Evolutionary conservation across 2,888 invertebrate species (phyloP).

Genomic region (Erebia palarica): DNA sequence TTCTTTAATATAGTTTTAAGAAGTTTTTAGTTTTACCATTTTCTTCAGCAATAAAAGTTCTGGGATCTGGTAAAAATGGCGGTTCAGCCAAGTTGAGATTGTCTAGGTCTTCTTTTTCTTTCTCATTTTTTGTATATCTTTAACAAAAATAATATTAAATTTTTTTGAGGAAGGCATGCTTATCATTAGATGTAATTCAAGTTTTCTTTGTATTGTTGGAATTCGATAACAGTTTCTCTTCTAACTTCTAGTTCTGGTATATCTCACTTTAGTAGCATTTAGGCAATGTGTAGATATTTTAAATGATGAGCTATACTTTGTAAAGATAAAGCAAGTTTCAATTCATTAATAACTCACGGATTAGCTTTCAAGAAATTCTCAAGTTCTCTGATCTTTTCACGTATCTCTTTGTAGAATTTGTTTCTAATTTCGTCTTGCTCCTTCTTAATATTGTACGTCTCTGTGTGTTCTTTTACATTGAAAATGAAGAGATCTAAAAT

Average conservation of each 20-base stretch:
- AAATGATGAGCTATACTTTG: too few relatives aligned
- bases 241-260: too few relatives aligned
- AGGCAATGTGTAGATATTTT: too few relatives aligned
- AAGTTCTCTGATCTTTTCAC: constrained; percentile 62
- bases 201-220: too few relatives aligned
- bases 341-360: constrained; percentile 53
- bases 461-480: constrained; percentile 68
- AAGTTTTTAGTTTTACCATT: constrained; percentile 58
- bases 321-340: too few relatives aligned
- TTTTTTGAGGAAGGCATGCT: too few relatives aligned
- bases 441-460: constrained; percentile 62
- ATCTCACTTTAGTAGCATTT: too few relatives aligned
- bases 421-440: constrained; percentile 69
- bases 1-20: not conserved
- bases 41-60: constrained; percentile 56
- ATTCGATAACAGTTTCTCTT: too few relatives aligned
- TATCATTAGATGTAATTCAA: too few relatives aligned
- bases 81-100: constrained; percentile 68
- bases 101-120: constrained; percentile 70
- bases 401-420: constrained; percentile 69
- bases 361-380: constrained; percentile 71
- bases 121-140: constrained; percentile 69
- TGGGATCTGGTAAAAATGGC: constrained; percentile 66
- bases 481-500: constrained; percentile 72
- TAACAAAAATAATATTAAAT: constrained; percentile 25